These are phyloP conservation scores for Parauchenoglanis ngamensis DNA, from an alignment of 2,797 vertebrate species.

Conservation along the genomic window DNA sequence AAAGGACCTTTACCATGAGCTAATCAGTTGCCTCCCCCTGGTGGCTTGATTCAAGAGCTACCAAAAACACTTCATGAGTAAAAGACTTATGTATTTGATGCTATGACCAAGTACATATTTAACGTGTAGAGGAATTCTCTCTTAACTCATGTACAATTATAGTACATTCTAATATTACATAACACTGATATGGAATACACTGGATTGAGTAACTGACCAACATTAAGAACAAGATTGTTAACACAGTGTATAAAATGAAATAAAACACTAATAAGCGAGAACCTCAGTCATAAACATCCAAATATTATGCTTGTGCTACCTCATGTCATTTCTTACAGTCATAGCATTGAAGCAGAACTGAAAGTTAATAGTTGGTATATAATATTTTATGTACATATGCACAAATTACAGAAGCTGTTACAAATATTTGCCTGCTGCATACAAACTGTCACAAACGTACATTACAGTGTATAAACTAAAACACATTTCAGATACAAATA, in stretches of 20 bases:
- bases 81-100: not conserved
- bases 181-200: constrained; percentile 6
- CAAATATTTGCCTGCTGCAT: constrained; percentile 35
- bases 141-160: constrained; percentile 5
- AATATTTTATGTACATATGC: constrained; percentile 49
- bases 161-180: not conserved
- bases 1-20: not conserved
- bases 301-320: constrained; percentile 17
- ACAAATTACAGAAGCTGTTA: constrained; percentile 42
- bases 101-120: constrained; percentile 6
- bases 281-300: constrained; percentile 6
- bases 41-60: constrained; percentile 27
- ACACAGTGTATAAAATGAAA: not conserved
- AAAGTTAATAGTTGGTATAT: constrained; percentile 19
- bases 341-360: not conserved
- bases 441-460: constrained; percentile 49
- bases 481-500: constrained; percentile 30
- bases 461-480: constrained; percentile 59
- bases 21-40: constrained; percentile 40
- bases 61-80: not conserved
- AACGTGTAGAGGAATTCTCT: not conserved
- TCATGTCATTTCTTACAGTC: constrained; percentile 26
- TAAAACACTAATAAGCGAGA: not conserved
- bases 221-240: not conserved
- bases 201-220: constrained; percentile 7